phyloP scores from a whole-genome alignment of 2,888 invertebrate genomes.

The Eubasilissa splendida region DNA sequence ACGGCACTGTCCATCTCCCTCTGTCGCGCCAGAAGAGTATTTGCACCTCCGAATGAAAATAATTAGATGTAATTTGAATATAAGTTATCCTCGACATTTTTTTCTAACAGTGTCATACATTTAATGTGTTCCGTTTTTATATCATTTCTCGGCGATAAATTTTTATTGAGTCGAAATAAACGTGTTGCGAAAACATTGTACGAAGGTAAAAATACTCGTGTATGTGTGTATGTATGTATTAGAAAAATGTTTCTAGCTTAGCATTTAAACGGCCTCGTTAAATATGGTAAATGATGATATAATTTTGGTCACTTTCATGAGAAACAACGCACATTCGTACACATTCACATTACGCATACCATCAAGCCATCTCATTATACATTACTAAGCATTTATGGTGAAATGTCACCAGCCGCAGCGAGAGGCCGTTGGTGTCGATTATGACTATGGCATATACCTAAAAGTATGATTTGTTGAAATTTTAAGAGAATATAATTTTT shows the following conservation, averaged over 20 bases:
- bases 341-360: neutral
- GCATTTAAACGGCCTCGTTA: conserved; percentile 50
- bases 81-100: conserved; percentile 50
- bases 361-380: neutral
- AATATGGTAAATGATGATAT: conserved; percentile 46
- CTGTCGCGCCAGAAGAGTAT: conserved; percentile 38
- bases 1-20: conserved; percentile 39
- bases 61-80: conserved; percentile 53
- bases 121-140: conserved; percentile 54
- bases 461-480: too few species aligned
- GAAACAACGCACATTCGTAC: conserved; percentile 20
- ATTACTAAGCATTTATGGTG: too few species aligned
- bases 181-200: conserved; percentile 46
- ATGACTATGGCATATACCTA: neutral
- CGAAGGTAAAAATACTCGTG: conserved; percentile 28
- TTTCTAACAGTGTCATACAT: conserved; percentile 46
- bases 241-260: conserved; percentile 44
- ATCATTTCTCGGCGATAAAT: conserved; percentile 54
- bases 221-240: conserved; percentile 19
- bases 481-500: too few species aligned
- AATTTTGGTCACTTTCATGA: conserved; percentile 31
- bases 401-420: neutral
- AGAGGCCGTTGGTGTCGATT: neutral
- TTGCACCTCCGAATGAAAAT: conserved; percentile 53
- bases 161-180: conserved; percentile 53